phyloP scores from a whole-genome alignment of 2,888 invertebrate genomes.

The Dione vanillae region DNA sequence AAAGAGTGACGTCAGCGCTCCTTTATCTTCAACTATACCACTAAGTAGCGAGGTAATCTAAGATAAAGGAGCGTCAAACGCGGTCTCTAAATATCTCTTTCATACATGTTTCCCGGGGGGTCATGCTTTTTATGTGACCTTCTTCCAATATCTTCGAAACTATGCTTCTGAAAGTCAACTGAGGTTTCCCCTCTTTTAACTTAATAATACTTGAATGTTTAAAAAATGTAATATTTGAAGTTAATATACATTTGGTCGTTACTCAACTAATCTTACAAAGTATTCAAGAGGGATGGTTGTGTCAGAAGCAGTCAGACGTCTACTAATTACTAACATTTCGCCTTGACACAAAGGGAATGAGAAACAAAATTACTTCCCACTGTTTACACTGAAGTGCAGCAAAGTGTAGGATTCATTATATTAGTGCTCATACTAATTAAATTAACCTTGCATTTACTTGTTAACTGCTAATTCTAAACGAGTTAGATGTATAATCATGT shows the following conservation, averaged over 20 bases:
- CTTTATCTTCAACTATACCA: too few relatives aligned
- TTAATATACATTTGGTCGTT: not conserved
- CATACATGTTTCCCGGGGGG: too few relatives aligned
- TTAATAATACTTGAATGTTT: too few relatives aligned
- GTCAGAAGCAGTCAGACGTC: slow-evolving; percentile 37
- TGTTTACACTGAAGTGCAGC: slow-evolving; percentile 1
- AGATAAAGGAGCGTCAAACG: too few relatives aligned
- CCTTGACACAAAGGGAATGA: slow-evolving; percentile 39
- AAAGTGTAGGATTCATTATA: slow-evolving; percentile 13
- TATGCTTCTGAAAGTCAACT: too few relatives aligned
- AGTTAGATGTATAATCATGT: not conserved
- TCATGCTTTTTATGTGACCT: too few relatives aligned
- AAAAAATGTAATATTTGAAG: not conserved
- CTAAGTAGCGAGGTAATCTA: too few relatives aligned
- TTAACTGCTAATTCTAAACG: not conserved
- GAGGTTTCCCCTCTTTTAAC: too few relatives aligned
- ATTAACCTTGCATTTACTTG: slow-evolving; percentile 8
- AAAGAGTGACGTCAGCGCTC: too few relatives aligned
- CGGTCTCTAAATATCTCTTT: too few relatives aligned
- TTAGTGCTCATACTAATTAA: not conserved
- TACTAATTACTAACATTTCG: slow-evolving; percentile 35
- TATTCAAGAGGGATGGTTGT: slow-evolving; percentile 36
- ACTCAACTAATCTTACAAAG: slow-evolving; percentile 15
- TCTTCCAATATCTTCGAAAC: too few relatives aligned
- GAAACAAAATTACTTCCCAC: slow-evolving; percentile 35